A percentile compares a stretch with the other conserved stretches of the same genome.
Evolutionary conservation across 1,140 invertebrate species (phyloP).

Genomic region (Forficula auricularia): DNA sequence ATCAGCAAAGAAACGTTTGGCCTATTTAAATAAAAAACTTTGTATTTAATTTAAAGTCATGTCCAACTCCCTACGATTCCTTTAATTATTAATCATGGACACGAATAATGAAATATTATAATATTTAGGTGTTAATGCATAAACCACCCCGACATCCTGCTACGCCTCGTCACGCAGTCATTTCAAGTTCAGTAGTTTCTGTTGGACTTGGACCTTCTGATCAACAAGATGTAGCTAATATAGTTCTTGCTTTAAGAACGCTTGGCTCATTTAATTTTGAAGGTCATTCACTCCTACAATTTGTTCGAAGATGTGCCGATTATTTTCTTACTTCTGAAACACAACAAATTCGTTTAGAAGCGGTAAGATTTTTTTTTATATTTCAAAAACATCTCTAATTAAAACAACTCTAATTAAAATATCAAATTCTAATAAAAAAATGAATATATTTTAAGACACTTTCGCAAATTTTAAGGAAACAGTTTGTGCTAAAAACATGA

Average conservation of each 20-base stretch:
- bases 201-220: slow-evolving; percentile 23
- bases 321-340: slow-evolving; percentile 83
- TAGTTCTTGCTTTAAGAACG: slow-evolving; percentile 82
- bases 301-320: slow-evolving; percentile 82
- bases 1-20: too few species aligned
- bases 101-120: too few species aligned
- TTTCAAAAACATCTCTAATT: too few species aligned
- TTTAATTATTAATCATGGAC: too few species aligned
- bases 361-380: slow-evolving; percentile 60
- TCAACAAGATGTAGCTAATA: slow-evolving; percentile 54
- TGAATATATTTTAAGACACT: too few species aligned
- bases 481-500: too few species aligned
- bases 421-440: too few species aligned
- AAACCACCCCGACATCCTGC: slow-evolving; percentile 64
- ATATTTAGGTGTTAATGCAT: slow-evolving; percentile 64
- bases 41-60: too few species aligned
- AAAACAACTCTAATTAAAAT: too few species aligned
- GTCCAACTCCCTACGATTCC: too few species aligned
- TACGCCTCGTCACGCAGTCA: slow-evolving; percentile 35
- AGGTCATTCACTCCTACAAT: slow-evolving; percentile 79
- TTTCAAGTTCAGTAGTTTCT: background rate
- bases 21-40: too few species aligned
- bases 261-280: slow-evolving; percentile 94
- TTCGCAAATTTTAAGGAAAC: too few species aligned
- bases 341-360: slow-evolving; percentile 80